Evolutionary conservation across 1,140 invertebrate species (phyloP).

Genomic region (Trinorchestia longiramus): DNA sequence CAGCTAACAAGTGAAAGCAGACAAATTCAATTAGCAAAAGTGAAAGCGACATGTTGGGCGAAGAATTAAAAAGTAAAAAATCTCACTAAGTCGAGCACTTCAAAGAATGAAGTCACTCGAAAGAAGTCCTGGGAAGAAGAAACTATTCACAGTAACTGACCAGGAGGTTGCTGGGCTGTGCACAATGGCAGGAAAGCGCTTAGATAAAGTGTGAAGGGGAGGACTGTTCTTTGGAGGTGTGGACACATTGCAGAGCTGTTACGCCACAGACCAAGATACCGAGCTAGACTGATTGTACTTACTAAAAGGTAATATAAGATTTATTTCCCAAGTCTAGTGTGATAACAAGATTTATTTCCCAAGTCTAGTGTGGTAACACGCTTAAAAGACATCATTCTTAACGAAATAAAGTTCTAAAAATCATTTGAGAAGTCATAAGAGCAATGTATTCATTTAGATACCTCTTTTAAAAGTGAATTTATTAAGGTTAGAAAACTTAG

Average conservation of each 20-base stretch:
- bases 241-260: neutral
- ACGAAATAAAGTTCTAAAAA: neutral
- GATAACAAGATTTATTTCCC: too few relatives aligned
- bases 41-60: neutral
- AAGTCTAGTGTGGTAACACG: too few relatives aligned
- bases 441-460: neutral
- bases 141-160: neutral
- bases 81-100: neutral
- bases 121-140: neutral
- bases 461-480: neutral
- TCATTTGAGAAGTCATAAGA: neutral
- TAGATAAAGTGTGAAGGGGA: neutral
- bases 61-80: neutral
- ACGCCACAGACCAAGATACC: neutral
- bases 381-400: neutral
- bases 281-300: neutral
- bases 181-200: neutral
- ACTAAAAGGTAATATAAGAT: neutral
- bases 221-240: neutral
- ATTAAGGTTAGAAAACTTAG: neutral
- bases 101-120: neutral
- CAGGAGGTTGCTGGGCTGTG: neutral
- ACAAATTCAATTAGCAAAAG: neutral
- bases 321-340: too few relatives aligned
- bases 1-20: neutral